Evolutionary conservation across 2,888 invertebrate species (phyloP).

Genomic region (Stenodera caucasica): DNA sequence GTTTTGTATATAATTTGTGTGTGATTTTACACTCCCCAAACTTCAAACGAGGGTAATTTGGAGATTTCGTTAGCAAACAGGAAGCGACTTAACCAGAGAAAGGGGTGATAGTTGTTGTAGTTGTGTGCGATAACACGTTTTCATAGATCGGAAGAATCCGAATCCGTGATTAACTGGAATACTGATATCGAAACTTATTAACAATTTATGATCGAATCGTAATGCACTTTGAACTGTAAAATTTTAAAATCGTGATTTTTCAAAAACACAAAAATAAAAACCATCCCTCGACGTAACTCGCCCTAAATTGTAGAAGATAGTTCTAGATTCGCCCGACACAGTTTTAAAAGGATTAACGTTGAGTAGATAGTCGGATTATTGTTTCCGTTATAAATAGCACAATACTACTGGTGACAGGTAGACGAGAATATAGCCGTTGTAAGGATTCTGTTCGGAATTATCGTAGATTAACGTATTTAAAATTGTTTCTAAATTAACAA

Average conservation of each 20-base stretch:
- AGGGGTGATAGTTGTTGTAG: constrained; percentile 28
- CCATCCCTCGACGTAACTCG: too few species aligned
- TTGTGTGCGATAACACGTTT: constrained; percentile 32
- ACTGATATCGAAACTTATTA: constrained; percentile 27
- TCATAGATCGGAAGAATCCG: constrained; percentile 37
- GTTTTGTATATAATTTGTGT: background rate
- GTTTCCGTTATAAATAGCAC: background rate
- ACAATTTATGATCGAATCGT: background rate
- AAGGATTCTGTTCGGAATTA: background rate
- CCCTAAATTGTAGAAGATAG: too few species aligned
- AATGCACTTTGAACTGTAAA: too few species aligned
- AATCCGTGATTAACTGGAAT: constrained; percentile 41
- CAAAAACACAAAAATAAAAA: too few species aligned
- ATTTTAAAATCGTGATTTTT: too few species aligned
- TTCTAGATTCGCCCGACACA: background rate
- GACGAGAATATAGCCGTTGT: background rate
- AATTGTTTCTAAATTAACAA: background rate
- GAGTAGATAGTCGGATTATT: background rate
- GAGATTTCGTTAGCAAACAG: constrained; percentile 27
- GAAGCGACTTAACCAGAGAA: constrained; percentile 43
- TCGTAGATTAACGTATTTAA: background rate
- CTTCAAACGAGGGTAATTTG: constrained; percentile 19
- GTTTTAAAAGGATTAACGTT: background rate
- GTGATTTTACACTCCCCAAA: background rate
- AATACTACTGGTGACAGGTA: background rate